Evolutionary conservation across 1,140 invertebrate species (phyloP).

Genomic region (Samia ricini): DNA sequence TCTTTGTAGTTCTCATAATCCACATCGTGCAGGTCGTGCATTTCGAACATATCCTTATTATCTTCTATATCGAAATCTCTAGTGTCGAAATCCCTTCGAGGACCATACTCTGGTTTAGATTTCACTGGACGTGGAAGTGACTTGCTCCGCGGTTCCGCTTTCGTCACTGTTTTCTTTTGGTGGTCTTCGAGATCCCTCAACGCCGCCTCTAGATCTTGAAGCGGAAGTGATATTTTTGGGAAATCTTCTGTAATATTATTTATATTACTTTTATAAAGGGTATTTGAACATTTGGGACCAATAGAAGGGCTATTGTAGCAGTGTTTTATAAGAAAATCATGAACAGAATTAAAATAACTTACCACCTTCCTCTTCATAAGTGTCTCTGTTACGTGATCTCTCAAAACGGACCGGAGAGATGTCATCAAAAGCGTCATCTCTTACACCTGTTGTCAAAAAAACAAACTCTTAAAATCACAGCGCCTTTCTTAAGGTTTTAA

Average conservation of each 20-base stretch:
- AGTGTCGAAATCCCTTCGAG: constrained; percentile 53
- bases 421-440: constrained; percentile 49
- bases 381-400: constrained; percentile 29
- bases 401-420: constrained; percentile 45
- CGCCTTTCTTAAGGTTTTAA: no score
- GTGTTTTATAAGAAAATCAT: not conserved
- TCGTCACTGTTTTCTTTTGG: constrained; percentile 39
- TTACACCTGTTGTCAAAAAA: constrained; percentile 25
- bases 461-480: not conserved
- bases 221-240: constrained; percentile 61
- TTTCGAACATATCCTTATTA: constrained; percentile 49
- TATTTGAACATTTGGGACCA: no score
- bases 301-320: not conserved
- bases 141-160: constrained; percentile 49
- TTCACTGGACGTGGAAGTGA: constrained; percentile 54
- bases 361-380: constrained; percentile 52
- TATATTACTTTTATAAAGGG: not conserved
- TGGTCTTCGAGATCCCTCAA: constrained; percentile 59
- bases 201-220: constrained; percentile 64
- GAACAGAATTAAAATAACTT: not conserved
- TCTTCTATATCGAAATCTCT: constrained; percentile 49
- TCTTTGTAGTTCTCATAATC: constrained; percentile 67
- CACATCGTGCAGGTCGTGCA: constrained; percentile 62
- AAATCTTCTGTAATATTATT: constrained; percentile 47
- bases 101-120: constrained; percentile 50